Evolutionary conservation across 2,113 vertebrate genomes (phyloP), one percentile per base, ranked within the genome.

Genomic region (Panthera leo): DNA sequence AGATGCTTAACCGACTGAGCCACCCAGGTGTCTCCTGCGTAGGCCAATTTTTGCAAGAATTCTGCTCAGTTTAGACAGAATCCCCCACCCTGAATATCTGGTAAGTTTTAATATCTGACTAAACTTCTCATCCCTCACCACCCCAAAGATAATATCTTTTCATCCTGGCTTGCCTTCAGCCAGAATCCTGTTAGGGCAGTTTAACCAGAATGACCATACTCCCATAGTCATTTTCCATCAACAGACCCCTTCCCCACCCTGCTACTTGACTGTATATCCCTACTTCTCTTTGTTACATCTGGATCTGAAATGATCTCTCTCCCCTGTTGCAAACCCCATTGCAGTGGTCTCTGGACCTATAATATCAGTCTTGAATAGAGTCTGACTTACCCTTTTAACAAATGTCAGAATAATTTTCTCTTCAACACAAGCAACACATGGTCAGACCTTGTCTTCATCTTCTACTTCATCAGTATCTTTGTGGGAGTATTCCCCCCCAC

Each of bases 401-500:
- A 27, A 58, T 29, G 45, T 65, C 42, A 73, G 94, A 65, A 71
- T 48, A 34, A 4, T 23, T 48, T 82, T 55, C 78, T 39, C 25
- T 29, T 23, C 61, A 48, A 39, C 19, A n/a, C 3, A 78, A 89
- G 14, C 14, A 67, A 90, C 53, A 42, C 18, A 55, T 6, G 68
- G 58, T 15, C 27, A 80, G 84, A 55, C 42, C n/a, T 8, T 19
- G 11, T 42, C 39, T 92, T 90, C 51, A 53, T 23, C 58, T 82
- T 70, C 8, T 25, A 16, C 15, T 34, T 45, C 11, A 29, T 29
- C 55, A 45, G 21, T 36, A 18, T 29, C 25, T 67, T 61, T 9
- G 14, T 2, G 8, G 11, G 15, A 0, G 31, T 31, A 0, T 18
- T 63, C 51, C 51, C 5, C 31, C 27, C 21, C n/a, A 19, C 16